phyloP scores from a whole-genome alignment of 2,888 invertebrate genomes.

The Dorcus hopei region DNA sequence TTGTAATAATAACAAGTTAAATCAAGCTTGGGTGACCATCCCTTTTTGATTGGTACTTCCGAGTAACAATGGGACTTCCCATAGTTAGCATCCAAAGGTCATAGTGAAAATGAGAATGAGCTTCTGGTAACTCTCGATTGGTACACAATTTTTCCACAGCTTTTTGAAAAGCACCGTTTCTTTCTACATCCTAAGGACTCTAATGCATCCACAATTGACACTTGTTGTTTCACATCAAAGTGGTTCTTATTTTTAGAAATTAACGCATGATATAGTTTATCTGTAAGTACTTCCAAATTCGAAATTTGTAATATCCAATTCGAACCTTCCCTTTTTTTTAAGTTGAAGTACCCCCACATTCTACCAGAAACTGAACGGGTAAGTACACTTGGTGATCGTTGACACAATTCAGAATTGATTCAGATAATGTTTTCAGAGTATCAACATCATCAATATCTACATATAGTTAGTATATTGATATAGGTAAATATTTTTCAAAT shows the following conservation, averaged over 20 bases:
- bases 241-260: neutral
- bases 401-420: no score
- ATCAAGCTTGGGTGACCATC: neutral
- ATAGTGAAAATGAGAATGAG: conserved; percentile 14
- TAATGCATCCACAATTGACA: conserved; percentile 12
- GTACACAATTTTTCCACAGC: conserved; percentile 9
- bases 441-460: no score
- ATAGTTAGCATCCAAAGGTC: conserved; percentile 12
- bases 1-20: neutral
- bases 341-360: no score
- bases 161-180: conserved; percentile 7
- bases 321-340: no score
- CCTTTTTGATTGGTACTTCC: conserved; percentile 7
- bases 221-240: neutral
- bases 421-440: no score
- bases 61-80: conserved; percentile 9
- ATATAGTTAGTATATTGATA: no score
- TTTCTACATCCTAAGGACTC: neutral
- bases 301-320: no score
- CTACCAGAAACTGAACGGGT: no score
- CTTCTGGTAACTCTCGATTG: conserved; percentile 9
- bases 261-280: neutral
- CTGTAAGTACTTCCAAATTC: neutral
- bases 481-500: no score
- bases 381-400: no score